These are phyloP conservation scores for Ormyrus nitidulus DNA, from an alignment of 2,888 invertebrate genomes.

Conservation along the genomic window DNA sequence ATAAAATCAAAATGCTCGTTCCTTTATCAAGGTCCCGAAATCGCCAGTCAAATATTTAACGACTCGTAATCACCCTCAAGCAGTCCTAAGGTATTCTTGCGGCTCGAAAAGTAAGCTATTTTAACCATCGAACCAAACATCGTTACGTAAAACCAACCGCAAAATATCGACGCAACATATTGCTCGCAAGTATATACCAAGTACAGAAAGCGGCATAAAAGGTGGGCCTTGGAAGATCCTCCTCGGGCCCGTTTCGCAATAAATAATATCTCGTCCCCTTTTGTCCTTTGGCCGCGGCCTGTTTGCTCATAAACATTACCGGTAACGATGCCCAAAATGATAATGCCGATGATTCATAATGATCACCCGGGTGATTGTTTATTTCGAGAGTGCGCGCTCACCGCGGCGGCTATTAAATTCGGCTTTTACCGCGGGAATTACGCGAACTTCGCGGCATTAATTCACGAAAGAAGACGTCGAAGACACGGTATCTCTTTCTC, in stretches of 20 bases:
- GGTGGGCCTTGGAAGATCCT: neutral
- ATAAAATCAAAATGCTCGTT: too few relatives aligned
- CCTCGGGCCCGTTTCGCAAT: neutral
- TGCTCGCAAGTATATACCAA: too few relatives aligned
- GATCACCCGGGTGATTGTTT: conserved; percentile 15
- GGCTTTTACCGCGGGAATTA: conserved; percentile 10
- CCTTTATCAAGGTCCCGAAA: too few relatives aligned
- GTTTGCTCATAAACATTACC: conserved; percentile 27
- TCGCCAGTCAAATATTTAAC: too few relatives aligned
- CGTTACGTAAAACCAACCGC: too few relatives aligned
- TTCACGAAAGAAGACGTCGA: neutral
- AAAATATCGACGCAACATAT: too few relatives aligned
- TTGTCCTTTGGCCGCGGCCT: neutral
- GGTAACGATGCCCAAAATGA: conserved; percentile 36
- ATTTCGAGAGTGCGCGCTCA: neutral
- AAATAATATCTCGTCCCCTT: conserved; percentile 1
- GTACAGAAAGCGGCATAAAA: too few relatives aligned
- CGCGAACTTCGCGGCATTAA: conserved; percentile 1
- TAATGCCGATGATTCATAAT: conserved; percentile 24
- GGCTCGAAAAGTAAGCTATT: too few relatives aligned
- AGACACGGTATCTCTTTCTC: neutral
- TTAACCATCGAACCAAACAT: too few relatives aligned
- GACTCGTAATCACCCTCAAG: too few relatives aligned
- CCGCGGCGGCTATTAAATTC: conserved; percentile 17
- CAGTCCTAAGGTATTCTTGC: too few relatives aligned